Percentiles rank a stretch among this genome's conserved stretches.
Conservation (phyloP, 2,113 vertebrate genomes). For the Excalfactoria chinensis region DNA sequence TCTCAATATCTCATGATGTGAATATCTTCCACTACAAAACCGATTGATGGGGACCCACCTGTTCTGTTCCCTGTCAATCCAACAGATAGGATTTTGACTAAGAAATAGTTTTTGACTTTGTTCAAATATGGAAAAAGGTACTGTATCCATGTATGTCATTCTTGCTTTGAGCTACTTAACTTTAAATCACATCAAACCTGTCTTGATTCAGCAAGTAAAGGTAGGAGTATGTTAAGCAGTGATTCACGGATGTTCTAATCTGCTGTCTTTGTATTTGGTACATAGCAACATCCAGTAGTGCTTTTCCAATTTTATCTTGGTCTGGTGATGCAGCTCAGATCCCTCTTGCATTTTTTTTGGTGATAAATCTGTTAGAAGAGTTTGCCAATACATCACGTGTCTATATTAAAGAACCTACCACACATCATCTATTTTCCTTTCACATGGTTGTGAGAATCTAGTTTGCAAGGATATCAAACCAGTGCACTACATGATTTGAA, state of each 20-base stretch:
- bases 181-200: neutral
- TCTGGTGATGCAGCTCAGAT: neutral
- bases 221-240: neutral
- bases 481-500: neutral
- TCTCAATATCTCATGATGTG: neutral
- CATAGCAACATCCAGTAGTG: neutral
- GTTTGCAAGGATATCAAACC: neutral
- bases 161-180: neutral
- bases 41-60: neutral
- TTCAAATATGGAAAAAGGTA: neutral
- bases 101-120: neutral
- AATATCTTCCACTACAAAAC: neutral
- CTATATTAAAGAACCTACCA: neutral
- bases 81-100: conserved; percentile 37
- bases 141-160: neutral
- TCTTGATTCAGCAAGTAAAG: conserved; percentile 35
- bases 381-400: neutral
- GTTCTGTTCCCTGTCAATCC: neutral
- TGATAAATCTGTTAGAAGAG: neutral
- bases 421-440: neutral
- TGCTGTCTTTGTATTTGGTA: conserved; percentile 36
- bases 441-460: neutral
- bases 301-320: neutral
- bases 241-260: conserved; percentile 1
- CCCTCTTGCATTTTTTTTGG: conserved; percentile 36